Evolutionary conservation across 2,888 invertebrate genomes (phyloP).

Genomic region (Leucoma salicis): DNA sequence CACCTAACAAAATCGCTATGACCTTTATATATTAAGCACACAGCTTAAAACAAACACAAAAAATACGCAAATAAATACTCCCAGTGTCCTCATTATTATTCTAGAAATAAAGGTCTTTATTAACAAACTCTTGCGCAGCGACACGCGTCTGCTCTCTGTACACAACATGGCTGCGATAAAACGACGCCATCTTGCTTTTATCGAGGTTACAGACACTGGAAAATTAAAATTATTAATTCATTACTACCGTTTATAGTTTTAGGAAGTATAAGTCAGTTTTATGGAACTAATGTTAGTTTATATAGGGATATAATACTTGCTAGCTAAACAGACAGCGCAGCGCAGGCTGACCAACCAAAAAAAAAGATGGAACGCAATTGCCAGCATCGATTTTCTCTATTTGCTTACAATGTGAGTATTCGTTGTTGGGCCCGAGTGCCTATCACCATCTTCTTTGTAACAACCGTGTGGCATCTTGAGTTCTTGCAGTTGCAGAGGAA

Average conservation of each 20-base stretch:
- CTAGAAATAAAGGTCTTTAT: conserved; percentile 59
- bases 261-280: conserved; percentile 25
- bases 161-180: conserved; percentile 76
- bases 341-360: no score
- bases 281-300: neutral
- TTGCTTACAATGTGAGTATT: no score
- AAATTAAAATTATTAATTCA: conserved; percentile 70
- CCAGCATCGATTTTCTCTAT: no score
- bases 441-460: no score
- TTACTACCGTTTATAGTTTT: conserved; percentile 40
- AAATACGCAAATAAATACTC: conserved; percentile 42
- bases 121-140: conserved; percentile 76
- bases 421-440: no score
- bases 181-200: conserved; percentile 71
- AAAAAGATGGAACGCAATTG: no score
- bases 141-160: conserved; percentile 49
- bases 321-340: no score
- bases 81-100: conserved; percentile 65
- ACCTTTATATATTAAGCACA: conserved; percentile 19
- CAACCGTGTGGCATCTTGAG: no score
- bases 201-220: conserved; percentile 71
- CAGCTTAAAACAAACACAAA: conserved; percentile 26
- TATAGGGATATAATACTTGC: neutral
- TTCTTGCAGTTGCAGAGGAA: no score
- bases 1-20: conserved; percentile 20